These are phyloP conservation scores for Mus spicilegus DNA, from an alignment of 2,113 vertebrate species.

Conservation along the genomic window DNA sequence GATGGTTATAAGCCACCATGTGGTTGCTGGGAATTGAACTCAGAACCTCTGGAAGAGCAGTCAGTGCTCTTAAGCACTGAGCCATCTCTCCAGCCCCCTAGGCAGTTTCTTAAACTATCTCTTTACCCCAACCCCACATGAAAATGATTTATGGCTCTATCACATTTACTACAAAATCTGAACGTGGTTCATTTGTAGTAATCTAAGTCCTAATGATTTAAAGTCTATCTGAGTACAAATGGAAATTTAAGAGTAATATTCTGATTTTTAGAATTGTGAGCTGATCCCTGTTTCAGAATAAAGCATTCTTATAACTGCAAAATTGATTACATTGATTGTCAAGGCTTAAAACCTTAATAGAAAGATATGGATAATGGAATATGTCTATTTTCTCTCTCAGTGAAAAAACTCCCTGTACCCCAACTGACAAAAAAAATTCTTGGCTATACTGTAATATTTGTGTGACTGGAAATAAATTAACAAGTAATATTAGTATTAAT, in stretches of 20 bases:
- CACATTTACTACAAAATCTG: not conserved
- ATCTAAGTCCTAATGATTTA: not conserved
- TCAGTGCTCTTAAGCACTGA: too few species aligned
- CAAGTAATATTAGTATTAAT: not conserved
- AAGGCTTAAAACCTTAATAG: not conserved
- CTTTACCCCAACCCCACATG: not conserved
- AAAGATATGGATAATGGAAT: not conserved
- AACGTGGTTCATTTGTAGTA: not conserved
- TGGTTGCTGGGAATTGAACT: too few species aligned
- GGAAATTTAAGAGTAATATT: conserved; percentile 11
- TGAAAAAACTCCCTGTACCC: not conserved
- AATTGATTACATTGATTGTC: not conserved
- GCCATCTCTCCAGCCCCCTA: too few species aligned
- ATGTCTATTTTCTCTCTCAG: not conserved
- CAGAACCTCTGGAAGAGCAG: too few species aligned
- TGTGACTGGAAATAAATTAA: not conserved
- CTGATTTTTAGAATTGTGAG: not conserved
- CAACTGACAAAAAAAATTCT: not conserved
- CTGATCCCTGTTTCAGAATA: not conserved
- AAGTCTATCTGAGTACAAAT: not conserved
- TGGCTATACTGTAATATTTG: not conserved
- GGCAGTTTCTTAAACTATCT: not conserved
- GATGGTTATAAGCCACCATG: too few species aligned
- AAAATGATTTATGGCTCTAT: not conserved
- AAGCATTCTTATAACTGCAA: not conserved